These are phyloP conservation scores for Malachius bipustulatus DNA, from an alignment of 2,888 invertebrate genomes.

Conservation along the genomic window DNA sequence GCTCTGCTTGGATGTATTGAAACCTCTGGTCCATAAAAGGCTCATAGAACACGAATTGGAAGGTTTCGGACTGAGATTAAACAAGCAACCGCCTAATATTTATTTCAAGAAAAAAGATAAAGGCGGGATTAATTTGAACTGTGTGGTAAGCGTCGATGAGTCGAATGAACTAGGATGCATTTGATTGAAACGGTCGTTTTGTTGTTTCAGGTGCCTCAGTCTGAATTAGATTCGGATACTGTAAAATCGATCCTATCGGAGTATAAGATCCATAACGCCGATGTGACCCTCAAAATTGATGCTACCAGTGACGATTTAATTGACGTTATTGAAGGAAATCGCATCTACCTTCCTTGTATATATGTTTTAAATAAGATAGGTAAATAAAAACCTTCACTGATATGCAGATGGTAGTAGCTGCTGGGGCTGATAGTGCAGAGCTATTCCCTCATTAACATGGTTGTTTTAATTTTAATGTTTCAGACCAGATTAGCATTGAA, in stretches of 20 bases:
- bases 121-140: slow-evolving; percentile 93
- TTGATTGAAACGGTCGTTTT: slow-evolving; percentile 7
- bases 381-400: too few species aligned
- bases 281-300: slow-evolving; percentile 87
- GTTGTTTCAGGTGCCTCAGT: slow-evolving; percentile 58
- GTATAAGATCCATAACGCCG: slow-evolving; percentile 98
- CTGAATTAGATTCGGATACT: slow-evolving; percentile 86
- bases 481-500: slow-evolving; percentile 90
- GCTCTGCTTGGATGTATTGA: slow-evolving; percentile 93
- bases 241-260: slow-evolving; percentile 94
- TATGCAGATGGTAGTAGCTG: too few species aligned
- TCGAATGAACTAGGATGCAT: slow-evolving; percentile 6
- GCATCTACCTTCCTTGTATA: slow-evolving; percentile 96
- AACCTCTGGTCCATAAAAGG: slow-evolving; percentile 92
- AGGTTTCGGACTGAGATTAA: slow-evolving; percentile 92
- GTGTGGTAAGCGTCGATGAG: slow-evolving; percentile 51
- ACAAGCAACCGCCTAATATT: slow-evolving; percentile 96
- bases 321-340: slow-evolving; percentile 96
- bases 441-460: too few species aligned
- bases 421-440: too few species aligned
- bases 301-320: slow-evolving; percentile 96
- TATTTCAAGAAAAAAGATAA: slow-evolving; percentile 94
- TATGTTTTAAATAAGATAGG: slow-evolving; percentile 98
- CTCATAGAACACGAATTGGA: slow-evolving; percentile 96
- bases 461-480: too few species aligned